These are phyloP conservation scores for Thymelicus lineola DNA, from an alignment of 2,888 invertebrate genomes.

Conservation along the genomic window DNA sequence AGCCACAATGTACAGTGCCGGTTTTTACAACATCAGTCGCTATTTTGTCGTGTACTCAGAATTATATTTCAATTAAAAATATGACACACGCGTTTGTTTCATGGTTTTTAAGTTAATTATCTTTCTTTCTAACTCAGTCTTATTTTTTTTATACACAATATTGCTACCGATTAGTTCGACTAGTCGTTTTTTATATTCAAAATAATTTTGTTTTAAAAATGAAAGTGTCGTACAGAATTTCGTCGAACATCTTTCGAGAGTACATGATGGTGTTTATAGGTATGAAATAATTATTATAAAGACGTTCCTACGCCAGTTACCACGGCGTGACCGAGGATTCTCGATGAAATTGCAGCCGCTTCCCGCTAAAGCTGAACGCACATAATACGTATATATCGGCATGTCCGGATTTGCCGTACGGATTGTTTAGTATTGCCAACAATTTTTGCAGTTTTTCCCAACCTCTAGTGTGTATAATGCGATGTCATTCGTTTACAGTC, in stretches of 20 bases:
- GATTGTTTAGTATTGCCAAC: too few relatives aligned
- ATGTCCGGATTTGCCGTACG: too few relatives aligned
- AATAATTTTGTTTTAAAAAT: conserved; percentile 32
- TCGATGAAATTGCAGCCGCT: too few relatives aligned
- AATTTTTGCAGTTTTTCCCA: too few relatives aligned
- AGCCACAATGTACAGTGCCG: neutral
- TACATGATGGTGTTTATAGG: conserved; percentile 53
- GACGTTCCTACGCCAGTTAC: too few relatives aligned
- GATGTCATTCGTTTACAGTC: too few relatives aligned
- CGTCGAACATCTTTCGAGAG: conserved; percentile 50
- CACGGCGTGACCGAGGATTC: too few relatives aligned
- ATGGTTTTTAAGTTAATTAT: neutral
- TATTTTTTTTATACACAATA: neutral
- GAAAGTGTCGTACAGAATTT: conserved; percentile 36
- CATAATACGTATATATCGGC: too few relatives aligned
- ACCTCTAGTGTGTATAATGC: too few relatives aligned
- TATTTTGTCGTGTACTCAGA: neutral
- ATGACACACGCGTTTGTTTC: neutral
- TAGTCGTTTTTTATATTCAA: neutral
- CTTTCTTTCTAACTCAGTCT: neutral
- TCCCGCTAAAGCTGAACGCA: too few relatives aligned
- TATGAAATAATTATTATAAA: conserved; percentile 40
- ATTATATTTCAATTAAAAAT: neutral
- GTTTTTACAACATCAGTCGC: neutral
- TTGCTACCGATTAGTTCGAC: neutral